Base-by-base conservation (phyloP, 2,113 vertebrate genomes). In the Beaufortia kweichowensis region DNA sequence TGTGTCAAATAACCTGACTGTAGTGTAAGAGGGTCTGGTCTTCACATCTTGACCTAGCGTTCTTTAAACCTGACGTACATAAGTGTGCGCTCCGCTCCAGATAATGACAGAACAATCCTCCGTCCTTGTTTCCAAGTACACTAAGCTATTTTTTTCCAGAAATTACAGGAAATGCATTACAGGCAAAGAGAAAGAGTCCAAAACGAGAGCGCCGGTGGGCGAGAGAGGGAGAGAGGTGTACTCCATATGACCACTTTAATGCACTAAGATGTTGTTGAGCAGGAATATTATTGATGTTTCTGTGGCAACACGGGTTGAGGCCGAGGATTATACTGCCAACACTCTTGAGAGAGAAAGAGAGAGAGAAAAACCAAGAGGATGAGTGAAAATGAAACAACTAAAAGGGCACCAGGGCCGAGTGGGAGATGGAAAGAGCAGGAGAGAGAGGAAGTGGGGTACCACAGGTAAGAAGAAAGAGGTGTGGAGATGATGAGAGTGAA, bases 261-360 rank as follows among this genome's bases (percentile, higher is more conserved):
- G 88, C 89, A 88, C 90, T 88, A 90, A 91, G 90, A 93, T 92
- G 89, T 85, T 93, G 90, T 93, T 88, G 82, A 91, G 89, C 90
- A 90, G 86, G 89, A 90, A 91, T 90, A 89, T 91, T 93, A 93
- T 93, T 92, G 92, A 92, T 91, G 91, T 93, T 94, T 92, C 92
- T 93, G 91, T 87, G 90, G 91, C 90, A 92, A 93, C 91, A 85
- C 82, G 63, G 82, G 85, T 83, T 88, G 88, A 86, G 90, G 88
- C 82, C 50, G 88, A 88, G 90, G 91, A 93, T 91, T 93, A 91
- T 88, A 88, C 80, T 82, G 67, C 76, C 82, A 84, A 82, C 83
- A 83, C 83, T 83, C 80, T 59, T 61, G 74, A 70, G 86, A 71
- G 76, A 80, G 64, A 76, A 31, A 78, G 78, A 70, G 77, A 82